These are phyloP conservation scores for Meta bourneti DNA, from an alignment of 2,888 invertebrate species.

Conservation along the genomic window DNA sequence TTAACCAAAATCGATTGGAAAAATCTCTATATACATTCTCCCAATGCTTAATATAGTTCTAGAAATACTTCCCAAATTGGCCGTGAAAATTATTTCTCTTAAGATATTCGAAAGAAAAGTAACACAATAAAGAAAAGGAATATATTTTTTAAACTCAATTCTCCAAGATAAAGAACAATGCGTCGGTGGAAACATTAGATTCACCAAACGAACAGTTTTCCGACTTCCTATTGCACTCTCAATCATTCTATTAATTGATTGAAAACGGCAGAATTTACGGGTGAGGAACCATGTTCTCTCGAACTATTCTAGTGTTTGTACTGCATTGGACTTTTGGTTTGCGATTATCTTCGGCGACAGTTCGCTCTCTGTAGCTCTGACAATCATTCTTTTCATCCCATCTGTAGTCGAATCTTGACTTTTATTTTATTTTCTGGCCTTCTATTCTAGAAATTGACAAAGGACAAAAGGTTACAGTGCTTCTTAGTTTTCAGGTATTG, in stretches of 20 bases:
- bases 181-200: background rate
- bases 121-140: no score
- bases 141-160: background rate
- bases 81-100: no score
- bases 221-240: background rate
- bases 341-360: background rate
- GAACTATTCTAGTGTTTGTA: background rate
- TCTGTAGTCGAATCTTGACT: background rate
- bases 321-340: background rate
- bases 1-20: no score
- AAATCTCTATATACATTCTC: no score
- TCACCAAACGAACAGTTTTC: background rate
- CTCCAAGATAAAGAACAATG: background rate
- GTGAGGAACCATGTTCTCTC: constrained; percentile 1
- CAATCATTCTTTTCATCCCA: background rate
- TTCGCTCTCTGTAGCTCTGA: background rate
- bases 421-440: background rate
- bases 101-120: no score
- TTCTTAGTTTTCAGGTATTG: background rate
- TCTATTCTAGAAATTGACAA: background rate
- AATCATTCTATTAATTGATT: constrained; percentile 24
- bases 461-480: background rate
- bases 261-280: constrained; percentile 3
- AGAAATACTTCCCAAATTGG: no score
- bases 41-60: no score